Base-by-base conservation (phyloP, 2,888 invertebrate species). In the Dolichopus griseipennis region DNA sequence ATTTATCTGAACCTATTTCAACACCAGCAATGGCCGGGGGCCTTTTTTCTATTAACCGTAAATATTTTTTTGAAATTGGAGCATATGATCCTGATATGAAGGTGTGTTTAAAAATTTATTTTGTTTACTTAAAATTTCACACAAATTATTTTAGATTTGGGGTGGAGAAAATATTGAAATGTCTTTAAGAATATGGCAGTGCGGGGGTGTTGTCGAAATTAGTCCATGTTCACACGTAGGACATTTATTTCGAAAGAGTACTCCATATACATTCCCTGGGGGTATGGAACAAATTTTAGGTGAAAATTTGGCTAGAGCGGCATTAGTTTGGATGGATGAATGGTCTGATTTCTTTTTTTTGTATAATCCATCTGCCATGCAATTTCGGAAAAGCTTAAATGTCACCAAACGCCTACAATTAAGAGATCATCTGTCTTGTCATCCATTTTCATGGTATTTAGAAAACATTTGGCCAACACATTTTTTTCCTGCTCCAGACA, bases 131-230 rank as follows among this genome's bases (percentile, higher is more conserved):
- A 65, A 65, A 15, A 20, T 41, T 18, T 2, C 18, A 22, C 43
- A 6, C 9, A 2, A 22, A 64, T 34, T 27, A 6, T 61, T 18
- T 3, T 66, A 76, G 74, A 95, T 97, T 70, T 99, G 98, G 98
- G 98, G 99, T 6, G 98, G 96, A 0, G 98, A 99, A 81, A 99
- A 99, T 81, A 85, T 99, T 52, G 98, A 99, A 82, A 85, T 99
- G 79, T 97, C 97, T 0, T 97, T 98, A 82, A 86, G 97, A 72
- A 93, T 94, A 0, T 97, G 97, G 97, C 93, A 95, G 78, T 97
- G 97, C 75, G 96, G 96, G 0, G 96, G 95, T 0, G 85, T 87
- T 69, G 88, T 97, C 0, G 92, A 95, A 81, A 95, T 96, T 66
- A 91, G 90, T 0, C 93, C 96, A 0, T 97, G 96, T 76, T 95